A percentile compares a stretch with the other conserved stretches of the same genome.
These are phyloP conservation scores for Oxystoma pomonae DNA, from an alignment of 2,888 invertebrate species.

Conservation along the genomic window DNA sequence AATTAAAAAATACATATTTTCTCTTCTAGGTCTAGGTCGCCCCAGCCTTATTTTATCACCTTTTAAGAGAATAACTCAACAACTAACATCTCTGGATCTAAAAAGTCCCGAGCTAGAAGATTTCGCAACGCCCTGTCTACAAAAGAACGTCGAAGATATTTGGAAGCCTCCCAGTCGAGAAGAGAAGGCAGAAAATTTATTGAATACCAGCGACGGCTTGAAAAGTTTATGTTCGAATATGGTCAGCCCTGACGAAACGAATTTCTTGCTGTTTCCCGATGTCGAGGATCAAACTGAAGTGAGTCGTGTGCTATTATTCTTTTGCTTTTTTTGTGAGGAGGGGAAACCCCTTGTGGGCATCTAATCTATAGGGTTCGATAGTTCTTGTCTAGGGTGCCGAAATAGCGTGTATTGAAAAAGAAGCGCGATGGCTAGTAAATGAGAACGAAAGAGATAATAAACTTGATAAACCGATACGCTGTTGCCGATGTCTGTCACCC, in stretches of 20 bases:
- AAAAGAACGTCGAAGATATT: conserved; percentile 57
- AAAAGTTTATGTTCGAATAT: conserved; percentile 40
- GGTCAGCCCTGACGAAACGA: conserved; percentile 47
- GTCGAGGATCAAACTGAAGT: conserved; percentile 47
- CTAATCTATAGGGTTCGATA: too few relatives aligned
- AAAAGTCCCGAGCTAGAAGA: conserved; percentile 71
- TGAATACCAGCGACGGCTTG: conserved; percentile 45
- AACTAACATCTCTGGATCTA: conserved; percentile 65
- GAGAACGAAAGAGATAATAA: too few relatives aligned
- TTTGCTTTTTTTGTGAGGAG: too few relatives aligned
- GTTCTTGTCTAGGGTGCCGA: too few relatives aligned
- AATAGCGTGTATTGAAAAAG: too few relatives aligned
- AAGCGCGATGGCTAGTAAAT: too few relatives aligned
- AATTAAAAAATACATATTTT: too few relatives aligned
- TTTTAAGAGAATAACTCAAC: conserved; percentile 73
- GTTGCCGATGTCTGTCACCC: too few relatives aligned
- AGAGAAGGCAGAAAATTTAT: conserved; percentile 32
- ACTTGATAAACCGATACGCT: too few relatives aligned
- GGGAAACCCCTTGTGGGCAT: too few relatives aligned
- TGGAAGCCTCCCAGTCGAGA: conserved; percentile 50
- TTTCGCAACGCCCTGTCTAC: conserved; percentile 64
- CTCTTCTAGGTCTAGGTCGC: conserved; percentile 28
- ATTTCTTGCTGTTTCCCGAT: conserved; percentile 57
- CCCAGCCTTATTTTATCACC: conserved; percentile 55
- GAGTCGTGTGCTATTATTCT: not conserved